Percentiles rank a stretch among this genome's conserved stretches.
Evolutionary conservation across 1,140 invertebrate species (phyloP).

Genomic region (Phthorimaea operculella): DNA sequence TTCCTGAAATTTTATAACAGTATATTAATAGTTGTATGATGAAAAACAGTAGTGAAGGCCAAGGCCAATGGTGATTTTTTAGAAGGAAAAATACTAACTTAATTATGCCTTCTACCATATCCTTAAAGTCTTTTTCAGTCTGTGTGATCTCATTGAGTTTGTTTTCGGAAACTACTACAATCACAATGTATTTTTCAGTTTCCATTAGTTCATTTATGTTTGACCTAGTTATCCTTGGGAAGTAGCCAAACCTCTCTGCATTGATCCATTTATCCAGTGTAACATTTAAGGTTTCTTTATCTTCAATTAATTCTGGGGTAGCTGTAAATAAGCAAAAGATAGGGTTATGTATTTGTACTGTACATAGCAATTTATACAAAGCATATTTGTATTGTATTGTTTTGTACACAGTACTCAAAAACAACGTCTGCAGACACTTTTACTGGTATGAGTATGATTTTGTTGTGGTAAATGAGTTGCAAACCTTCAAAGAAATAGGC

Average conservation of each 20-base stretch:
- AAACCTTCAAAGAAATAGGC: slow-evolving; percentile 48
- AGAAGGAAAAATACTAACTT: slow-evolving; percentile 31
- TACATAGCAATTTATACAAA: no score
- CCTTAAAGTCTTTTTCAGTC: slow-evolving; percentile 84
- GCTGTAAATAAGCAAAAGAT: slow-evolving; percentile 39
- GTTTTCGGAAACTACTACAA: slow-evolving; percentile 90
- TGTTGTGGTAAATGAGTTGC: not conserved
- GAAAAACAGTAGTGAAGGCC: not conserved
- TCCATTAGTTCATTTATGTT: slow-evolving; percentile 86
- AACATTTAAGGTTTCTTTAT: slow-evolving; percentile 70
- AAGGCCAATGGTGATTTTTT: not conserved
- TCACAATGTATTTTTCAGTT: slow-evolving; percentile 87
- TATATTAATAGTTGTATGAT: not conserved
- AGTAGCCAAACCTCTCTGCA: slow-evolving; percentile 89
- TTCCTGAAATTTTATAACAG: slow-evolving; percentile 59
- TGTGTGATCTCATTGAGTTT: slow-evolving; percentile 83
- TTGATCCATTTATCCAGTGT: slow-evolving; percentile 89
- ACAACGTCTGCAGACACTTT: no score
- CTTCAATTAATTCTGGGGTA: slow-evolving; percentile 62
- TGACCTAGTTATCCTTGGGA: slow-evolving; percentile 86
- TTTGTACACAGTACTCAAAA: no score
- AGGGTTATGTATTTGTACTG: not conserved
- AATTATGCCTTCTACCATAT: slow-evolving; percentile 88
- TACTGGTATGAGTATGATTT: no score
- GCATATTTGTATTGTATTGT: no score